Evolutionary conservation across 2,888 invertebrate genomes (phyloP), one percentile per base, ranked within the genome.

Genomic region (Panorpa germanica): DNA sequence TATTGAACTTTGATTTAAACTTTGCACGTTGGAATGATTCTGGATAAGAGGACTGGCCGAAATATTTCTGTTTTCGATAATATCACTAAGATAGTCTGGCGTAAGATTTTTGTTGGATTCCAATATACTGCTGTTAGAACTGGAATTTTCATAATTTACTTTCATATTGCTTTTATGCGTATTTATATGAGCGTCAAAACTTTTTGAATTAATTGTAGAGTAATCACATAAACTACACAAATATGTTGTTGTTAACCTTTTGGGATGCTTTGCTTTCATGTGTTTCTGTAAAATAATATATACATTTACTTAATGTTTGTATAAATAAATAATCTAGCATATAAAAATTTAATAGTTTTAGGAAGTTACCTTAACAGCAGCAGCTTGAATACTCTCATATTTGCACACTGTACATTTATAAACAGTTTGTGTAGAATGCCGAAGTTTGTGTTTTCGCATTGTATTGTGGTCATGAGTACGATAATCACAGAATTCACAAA

Each of bases 321-420:
- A 13, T 12, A 12, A 8, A 21, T 6, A 11, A 4, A 20, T 22
- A 10, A 10, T 16, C n/a, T 12, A 19, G 16, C 9, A 8, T 4
- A 14, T 25, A 23, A 18, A 14, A 15, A 22, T 10, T 12, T 5
- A 21, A 15, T n/a, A 31, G 39, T 15, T 5, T 18, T 11, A 11
- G 3, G 5, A 6, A 24, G 20, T 31, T 34, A 52, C 59, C 48
- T 82, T 73, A 48, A 76, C 78, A 2, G 73, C 65, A 5, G 72
- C 73, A 32, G 81, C 77, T 49, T 82, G 80, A 39, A 86, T 83
- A 41, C 76, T 71, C 8, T 70, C 69, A 50, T 82, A 85, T 1
- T 71, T 61, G 44, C 86, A 86, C 45, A 71, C 67, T 25, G 70
- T 69, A 45, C 86, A 86, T 39, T 70, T 67, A 52, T 86, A 86